phyloP scores from a whole-genome alignment of 1,140 invertebrate genomes.

The Pteromalus puparum region DNA sequence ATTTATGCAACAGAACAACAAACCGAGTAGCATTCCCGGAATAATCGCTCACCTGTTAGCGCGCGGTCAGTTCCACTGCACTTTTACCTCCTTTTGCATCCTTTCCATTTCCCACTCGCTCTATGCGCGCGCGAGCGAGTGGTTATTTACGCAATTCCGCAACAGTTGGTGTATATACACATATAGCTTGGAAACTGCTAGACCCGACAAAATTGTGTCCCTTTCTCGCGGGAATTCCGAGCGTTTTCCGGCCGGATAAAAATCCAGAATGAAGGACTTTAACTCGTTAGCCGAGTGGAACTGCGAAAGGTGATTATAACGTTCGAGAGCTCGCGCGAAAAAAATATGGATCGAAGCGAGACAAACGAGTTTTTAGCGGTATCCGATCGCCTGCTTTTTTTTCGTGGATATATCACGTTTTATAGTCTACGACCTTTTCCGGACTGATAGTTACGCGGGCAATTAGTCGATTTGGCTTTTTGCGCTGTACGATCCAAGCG shows the following conservation, averaged over 20 bases:
- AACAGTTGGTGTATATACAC: background rate
- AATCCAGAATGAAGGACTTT: slow-evolving; percentile 1
- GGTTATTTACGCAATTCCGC: background rate
- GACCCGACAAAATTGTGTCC: background rate
- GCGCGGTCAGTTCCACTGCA: background rate
- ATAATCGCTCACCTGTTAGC: slow-evolving; percentile 7
- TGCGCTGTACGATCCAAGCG: no score
- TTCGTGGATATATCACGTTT: background rate
- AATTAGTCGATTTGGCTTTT: background rate
- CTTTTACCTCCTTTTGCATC: slow-evolving; percentile 13
- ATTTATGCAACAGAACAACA: background rate
- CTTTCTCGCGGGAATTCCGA: background rate
- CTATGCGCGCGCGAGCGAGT: no score
- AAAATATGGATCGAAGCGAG: background rate
- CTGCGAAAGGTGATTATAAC: background rate
- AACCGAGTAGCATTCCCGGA: background rate
- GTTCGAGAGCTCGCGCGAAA: background rate
- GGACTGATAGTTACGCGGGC: background rate
- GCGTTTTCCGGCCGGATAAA: background rate
- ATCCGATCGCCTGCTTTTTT: background rate
- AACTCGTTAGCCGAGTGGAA: background rate
- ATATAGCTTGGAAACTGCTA: background rate
- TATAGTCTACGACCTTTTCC: background rate
- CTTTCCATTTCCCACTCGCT: slow-evolving; percentile 7
- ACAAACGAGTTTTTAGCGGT: background rate